Conservation (phyloP, 1,140 invertebrate species). For the Heliconius nattereri region DNA sequence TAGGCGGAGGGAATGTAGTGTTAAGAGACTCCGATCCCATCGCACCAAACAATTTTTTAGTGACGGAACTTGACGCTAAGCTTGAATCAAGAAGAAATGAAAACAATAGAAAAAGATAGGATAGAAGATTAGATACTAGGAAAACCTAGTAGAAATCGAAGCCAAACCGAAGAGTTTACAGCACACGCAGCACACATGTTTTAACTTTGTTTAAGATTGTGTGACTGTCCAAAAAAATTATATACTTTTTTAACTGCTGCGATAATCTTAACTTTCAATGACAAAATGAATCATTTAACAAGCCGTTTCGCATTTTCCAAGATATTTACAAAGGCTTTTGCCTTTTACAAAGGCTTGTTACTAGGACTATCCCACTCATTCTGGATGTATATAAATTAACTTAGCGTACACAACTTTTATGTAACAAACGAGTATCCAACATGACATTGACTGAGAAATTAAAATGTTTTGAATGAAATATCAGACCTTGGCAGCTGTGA, state of each 20-base stretch:
- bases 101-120: no score
- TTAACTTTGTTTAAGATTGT: no score
- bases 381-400: neutral
- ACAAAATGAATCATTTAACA: neutral
- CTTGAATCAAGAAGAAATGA: no score
- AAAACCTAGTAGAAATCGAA: no score
- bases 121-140: no score
- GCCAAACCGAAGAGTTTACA: neutral
- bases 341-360: neutral
- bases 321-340: neutral
- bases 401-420: neutral
- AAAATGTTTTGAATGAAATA: conserved; percentile 3
- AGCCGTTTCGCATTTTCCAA: neutral
- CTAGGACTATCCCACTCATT: neutral
- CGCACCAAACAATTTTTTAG: no score
- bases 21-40: no score
- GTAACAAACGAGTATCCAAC: neutral
- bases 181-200: no score
- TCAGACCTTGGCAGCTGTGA: conserved; percentile 9
- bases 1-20: no score
- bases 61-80: no score
- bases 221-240: neutral
- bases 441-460: conserved; percentile 5
- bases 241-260: neutral
- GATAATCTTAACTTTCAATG: neutral